Percentiles rank a stretch among this genome's conserved stretches.
Evolutionary conservation across 2,113 vertebrate genomes (phyloP).

Genomic region (Saguinus imperator): DNA sequence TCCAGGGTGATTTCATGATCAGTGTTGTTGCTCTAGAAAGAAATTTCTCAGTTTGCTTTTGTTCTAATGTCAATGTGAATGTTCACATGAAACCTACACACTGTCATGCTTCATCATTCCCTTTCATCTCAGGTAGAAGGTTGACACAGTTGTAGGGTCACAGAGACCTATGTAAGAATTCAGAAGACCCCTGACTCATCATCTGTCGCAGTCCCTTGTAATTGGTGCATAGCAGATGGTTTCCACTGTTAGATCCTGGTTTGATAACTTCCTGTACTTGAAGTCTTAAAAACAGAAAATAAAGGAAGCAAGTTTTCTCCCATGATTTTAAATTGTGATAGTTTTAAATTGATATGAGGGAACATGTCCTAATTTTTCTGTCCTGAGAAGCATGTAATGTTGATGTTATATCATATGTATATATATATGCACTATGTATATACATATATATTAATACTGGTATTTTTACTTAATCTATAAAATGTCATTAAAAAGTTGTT

Average conservation of each 20-base stretch:
- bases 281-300: conserved; percentile 76
- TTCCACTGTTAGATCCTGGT: conserved; percentile 80
- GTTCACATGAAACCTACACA: conserved; percentile 65
- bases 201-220: conserved; percentile 73
- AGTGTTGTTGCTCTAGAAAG: conserved; percentile 73
- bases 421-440: conserved; percentile 78
- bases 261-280: conserved; percentile 84
- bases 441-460: conserved; percentile 84
- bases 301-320: conserved; percentile 81
- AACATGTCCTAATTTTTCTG: conserved; percentile 80
- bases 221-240: conserved; percentile 77
- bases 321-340: conserved; percentile 75
- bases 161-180: conserved; percentile 61
- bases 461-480: conserved; percentile 87
- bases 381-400: conserved; percentile 85
- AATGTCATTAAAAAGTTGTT: conserved; percentile 82
- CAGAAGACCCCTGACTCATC: conserved; percentile 69
- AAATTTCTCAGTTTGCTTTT: conserved; percentile 69
- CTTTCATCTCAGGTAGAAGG: conserved; percentile 85
- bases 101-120: conserved; percentile 72
- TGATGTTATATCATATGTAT: conserved; percentile 81
- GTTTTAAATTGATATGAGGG: conserved; percentile 81
- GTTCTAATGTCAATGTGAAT: conserved; percentile 68
- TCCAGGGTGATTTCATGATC: conserved; percentile 75
- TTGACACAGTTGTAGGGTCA: conserved; percentile 61